A percentile compares a stretch with the other conserved stretches of the same genome.
phyloP scores from a whole-genome alignment of 1,140 invertebrate species.

The Drosophila murphyi region DNA sequence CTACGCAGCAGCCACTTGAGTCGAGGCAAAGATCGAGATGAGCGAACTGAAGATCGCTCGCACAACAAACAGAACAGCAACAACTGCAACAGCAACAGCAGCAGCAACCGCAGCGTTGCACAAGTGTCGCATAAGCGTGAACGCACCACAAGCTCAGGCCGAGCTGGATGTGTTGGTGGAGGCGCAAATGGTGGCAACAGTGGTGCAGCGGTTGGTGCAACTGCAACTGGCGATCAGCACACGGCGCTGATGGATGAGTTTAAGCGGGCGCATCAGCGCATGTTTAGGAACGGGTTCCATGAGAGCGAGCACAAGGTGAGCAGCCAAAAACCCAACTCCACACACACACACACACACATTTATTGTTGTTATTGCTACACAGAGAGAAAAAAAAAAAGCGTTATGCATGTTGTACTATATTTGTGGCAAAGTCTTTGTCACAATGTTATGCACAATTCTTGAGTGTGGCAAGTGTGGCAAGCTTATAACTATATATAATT shows the following conservation, averaged over 20 bases:
- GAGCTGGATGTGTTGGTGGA: slow-evolving; percentile 11
- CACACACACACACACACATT: slow-evolving; percentile 1
- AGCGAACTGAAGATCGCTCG: slow-evolving; percentile 34
- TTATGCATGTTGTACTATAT: no score
- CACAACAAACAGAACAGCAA: slow-evolving; percentile 38
- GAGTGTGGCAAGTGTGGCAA: no score
- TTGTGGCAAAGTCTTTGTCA: no score
- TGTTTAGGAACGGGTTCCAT: slow-evolving; percentile 88
- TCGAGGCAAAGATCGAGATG: slow-evolving; percentile 39
- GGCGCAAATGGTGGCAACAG: not conserved
- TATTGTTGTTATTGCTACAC: slow-evolving; percentile 22
- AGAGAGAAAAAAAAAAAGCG: no score
- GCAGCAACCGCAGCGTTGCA: slow-evolving; percentile 31
- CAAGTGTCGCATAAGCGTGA: slow-evolving; percentile 65
- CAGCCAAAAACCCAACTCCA: slow-evolving; percentile 22
- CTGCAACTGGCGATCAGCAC: slow-evolving; percentile 87
- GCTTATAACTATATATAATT: no score
- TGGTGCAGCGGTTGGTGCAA: slow-evolving; percentile 39
- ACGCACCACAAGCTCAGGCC: slow-evolving; percentile 42
- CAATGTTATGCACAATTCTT: no score
- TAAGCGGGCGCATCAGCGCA: slow-evolving; percentile 92
- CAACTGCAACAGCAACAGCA: slow-evolving; percentile 15
- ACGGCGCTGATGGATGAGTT: slow-evolving; percentile 94
- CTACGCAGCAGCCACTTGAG: slow-evolving; percentile 38
- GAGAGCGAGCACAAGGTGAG: slow-evolving; percentile 83